Evolutionary conservation across 1,140 invertebrate genomes (phyloP).

Genomic region (Aphaenogaster rudis): DNA sequence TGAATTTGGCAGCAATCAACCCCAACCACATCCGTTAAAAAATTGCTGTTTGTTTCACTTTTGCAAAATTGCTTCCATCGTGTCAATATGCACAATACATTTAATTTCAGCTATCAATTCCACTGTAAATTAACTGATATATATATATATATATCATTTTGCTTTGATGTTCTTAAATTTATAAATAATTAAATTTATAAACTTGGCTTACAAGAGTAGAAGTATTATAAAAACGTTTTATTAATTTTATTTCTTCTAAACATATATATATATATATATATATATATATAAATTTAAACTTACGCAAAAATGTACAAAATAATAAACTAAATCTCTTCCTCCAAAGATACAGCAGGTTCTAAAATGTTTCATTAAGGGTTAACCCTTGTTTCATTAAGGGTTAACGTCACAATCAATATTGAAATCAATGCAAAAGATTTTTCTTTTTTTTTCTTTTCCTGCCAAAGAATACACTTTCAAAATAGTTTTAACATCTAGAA

Average conservation of each 20-base stretch:
- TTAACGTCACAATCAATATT: neutral
- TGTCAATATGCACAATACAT: conserved; percentile 27
- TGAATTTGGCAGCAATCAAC: conserved; percentile 46
- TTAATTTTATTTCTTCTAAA: neutral
- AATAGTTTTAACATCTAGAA: neutral
- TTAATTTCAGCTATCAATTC: conserved; percentile 28
- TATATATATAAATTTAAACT: neutral
- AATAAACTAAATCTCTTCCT: neutral
- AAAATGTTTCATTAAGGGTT: neutral
- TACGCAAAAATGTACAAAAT: neutral
- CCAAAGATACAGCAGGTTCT: neutral
- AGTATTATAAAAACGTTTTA: neutral
- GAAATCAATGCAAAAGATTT: neutral
- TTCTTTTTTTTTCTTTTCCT: neutral
- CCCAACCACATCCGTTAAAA: conserved; percentile 50
- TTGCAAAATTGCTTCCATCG: conserved; percentile 38
- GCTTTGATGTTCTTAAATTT: neutral
- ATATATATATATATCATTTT: neutral
- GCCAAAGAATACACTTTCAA: neutral
- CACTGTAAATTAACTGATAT: conserved; percentile 21
- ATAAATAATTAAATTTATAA: neutral
- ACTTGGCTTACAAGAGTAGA: neutral
- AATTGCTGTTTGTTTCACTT: conserved; percentile 55
- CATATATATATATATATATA: neutral
- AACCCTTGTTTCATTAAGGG: too few species aligned